Base-by-base conservation (phyloP, 1,140 invertebrate species). In the Zophobas atratus region DNA sequence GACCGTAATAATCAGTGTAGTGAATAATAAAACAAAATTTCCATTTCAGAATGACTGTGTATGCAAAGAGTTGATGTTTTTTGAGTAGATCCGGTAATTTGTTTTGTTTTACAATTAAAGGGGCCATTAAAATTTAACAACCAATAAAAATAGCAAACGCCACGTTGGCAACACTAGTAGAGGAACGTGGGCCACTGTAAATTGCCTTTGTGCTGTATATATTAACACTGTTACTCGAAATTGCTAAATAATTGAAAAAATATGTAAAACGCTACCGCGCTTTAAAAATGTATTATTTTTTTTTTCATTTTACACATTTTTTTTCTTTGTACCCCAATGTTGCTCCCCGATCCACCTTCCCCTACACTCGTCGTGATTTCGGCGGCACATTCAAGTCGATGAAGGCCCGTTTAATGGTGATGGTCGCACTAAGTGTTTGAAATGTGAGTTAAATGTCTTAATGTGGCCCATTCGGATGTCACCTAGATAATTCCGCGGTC, bases 11-110 rank as follows among this genome's bases (percentile, higher is more conserved):
- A 67, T 67, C 60, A 67, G 43, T 67, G 60, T 67, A 43, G 60
- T 67, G 60, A 67, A 67, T 67, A 5, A 67, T 67, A 43, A 39
- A 67, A 67, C 60, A 67, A 67, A 43, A 67, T 67, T 67, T 38
- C 60, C 33, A 43, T 67, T 43, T 39, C 39, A 20, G 39, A 67
- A n/a, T 38, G 38, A 1, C 60, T 1, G 60, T 20, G 35, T 38
- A 35, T 35, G 8, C 56, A 60, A 60, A 60, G 56, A 36, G 35
- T 57, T n/a, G 35, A 60, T 39, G 35, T 60, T 67, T 57, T 67
- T 67, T 32, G 60, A 46, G 38, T 43, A n/a, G 38, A 43, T 3
- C 60, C n/a, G 6, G 39, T 67, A 67, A 67, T 67, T 60, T 60
- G 8, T 36, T 38, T n/a, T 1, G n/a, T 60, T 60, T 6, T 38